A percentile compares a stretch with the other conserved stretches of the same genome.
These are phyloP conservation scores for Fabriciana adippe DNA, from an alignment of 2,888 invertebrate genomes.

Conservation along the genomic window DNA sequence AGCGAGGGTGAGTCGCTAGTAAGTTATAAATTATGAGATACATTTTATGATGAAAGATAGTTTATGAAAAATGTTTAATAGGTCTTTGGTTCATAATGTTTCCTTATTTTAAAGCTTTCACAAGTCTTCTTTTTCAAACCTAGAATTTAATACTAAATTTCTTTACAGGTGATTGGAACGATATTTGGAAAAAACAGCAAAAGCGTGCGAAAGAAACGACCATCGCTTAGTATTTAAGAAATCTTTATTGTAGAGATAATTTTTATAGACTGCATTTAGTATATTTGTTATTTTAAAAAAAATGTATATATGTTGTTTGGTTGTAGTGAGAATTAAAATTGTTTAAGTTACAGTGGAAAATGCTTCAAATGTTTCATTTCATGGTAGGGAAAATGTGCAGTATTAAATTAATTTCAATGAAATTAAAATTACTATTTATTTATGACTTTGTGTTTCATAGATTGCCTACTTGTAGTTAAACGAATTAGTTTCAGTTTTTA, in stretches of 20 bases:
- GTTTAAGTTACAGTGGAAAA: neutral
- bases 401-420: slow-evolving; percentile 6
- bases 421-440: slow-evolving; percentile 13
- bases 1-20: too few relatives aligned
- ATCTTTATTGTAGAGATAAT: slow-evolving; percentile 42
- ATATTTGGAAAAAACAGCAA: slow-evolving; percentile 91
- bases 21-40: too few relatives aligned
- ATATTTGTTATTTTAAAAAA: slow-evolving; percentile 32
- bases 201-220: slow-evolving; percentile 89
- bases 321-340: neutral
- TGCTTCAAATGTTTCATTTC: neutral
- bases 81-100: too few relatives aligned
- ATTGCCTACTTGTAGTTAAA: neutral
- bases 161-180: slow-evolving; percentile 85
- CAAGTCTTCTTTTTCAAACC: too few relatives aligned
- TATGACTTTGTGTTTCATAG: neutral
- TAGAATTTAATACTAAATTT: slow-evolving; percentile 36
- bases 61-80: too few relatives aligned
- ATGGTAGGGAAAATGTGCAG: slow-evolving; percentile 9
- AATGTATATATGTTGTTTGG: slow-evolving; percentile 20
- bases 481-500: neutral
- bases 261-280: slow-evolving; percentile 67
- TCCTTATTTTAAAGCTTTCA: too few relatives aligned
- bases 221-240: slow-evolving; percentile 87
- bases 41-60: too few relatives aligned